Evolutionary conservation across 2,113 vertebrate species (phyloP).

Genomic region (Pontoporia blainvillei): DNA sequence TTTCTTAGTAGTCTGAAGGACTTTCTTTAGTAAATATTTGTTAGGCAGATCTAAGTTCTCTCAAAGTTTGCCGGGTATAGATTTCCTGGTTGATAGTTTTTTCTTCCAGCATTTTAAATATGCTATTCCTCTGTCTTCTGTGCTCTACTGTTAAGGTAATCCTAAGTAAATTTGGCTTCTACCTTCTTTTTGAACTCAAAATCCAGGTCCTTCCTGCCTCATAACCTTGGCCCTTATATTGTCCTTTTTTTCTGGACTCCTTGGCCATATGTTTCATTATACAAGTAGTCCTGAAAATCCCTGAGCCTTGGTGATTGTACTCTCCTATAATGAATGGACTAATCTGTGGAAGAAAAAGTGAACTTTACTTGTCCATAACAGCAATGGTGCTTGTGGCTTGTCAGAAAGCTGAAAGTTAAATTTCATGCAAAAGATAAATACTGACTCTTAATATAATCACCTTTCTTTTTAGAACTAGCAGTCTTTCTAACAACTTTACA

Average conservation of each 20-base stretch:
- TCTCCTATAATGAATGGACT: background rate
- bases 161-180: background rate
- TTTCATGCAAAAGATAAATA: conserved; percentile 3
- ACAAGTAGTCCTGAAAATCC: background rate
- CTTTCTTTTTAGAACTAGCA: background rate
- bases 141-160: background rate
- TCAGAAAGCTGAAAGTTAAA: background rate
- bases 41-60: background rate
- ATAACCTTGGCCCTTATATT: background rate
- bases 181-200: background rate
- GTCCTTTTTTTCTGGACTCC: background rate
- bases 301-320: background rate
- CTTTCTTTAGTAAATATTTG: background rate
- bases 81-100: background rate
- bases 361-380: background rate
- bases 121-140: background rate
- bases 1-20: background rate
- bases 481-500: background rate
- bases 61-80: background rate
- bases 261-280: background rate
- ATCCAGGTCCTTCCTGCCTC: background rate
- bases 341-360: background rate
- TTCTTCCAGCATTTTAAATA: background rate
- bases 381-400: background rate
- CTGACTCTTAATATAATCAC: background rate